Conservation (phyloP, 2,113 vertebrate species). For the Casuarius casuarius region DNA sequence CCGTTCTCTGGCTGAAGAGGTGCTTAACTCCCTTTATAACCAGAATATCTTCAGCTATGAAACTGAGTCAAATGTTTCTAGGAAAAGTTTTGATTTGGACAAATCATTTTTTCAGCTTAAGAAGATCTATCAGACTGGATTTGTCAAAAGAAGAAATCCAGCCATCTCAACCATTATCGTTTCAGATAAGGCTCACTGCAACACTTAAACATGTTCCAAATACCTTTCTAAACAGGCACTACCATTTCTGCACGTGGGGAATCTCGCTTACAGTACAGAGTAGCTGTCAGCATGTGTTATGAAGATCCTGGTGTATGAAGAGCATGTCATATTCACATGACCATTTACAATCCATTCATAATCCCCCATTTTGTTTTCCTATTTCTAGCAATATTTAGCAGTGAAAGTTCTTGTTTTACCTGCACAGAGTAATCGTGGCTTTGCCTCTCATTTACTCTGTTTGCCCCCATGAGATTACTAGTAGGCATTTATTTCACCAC, state of each 20-base stretch:
- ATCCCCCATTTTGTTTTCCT: background rate
- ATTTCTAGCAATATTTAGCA: background rate
- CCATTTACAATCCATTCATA: background rate
- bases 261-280: background rate
- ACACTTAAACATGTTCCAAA: background rate
- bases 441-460: background rate
- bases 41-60: background rate
- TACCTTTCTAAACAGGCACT: background rate
- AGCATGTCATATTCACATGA: background rate
- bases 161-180: background rate
- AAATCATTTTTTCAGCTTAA: background rate
- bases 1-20: background rate
- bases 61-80: background rate
- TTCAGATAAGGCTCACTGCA: background rate
- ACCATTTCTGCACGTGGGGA: background rate
- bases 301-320: background rate
- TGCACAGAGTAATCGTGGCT: background rate
- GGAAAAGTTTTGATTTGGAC: background rate
- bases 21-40: background rate
- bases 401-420: background rate
- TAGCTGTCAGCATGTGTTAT: background rate
- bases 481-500: background rate
- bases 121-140: background rate
- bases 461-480: background rate
- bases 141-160: background rate